Evolutionary conservation across 2,888 invertebrate species (phyloP).

Genomic region (Rhodophaea formosa): DNA sequence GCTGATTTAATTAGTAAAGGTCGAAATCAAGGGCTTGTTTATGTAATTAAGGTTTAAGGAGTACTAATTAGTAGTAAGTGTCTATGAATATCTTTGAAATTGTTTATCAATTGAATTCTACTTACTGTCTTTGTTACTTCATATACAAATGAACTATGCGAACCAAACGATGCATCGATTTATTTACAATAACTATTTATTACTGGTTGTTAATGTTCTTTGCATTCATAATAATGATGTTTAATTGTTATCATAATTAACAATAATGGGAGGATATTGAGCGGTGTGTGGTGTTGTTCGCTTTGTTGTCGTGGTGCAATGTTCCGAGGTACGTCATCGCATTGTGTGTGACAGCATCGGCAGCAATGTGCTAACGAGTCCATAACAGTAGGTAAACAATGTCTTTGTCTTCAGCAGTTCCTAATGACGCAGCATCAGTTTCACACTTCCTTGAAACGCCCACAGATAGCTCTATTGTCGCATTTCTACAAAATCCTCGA

Average conservation of each 20-base stretch:
- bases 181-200: neutral
- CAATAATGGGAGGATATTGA: slow-evolving; percentile 19
- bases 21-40: neutral
- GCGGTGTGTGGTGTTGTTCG: slow-evolving; percentile 16
- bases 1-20: neutral
- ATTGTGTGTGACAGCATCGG: slow-evolving; percentile 9
- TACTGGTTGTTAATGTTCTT: slow-evolving; percentile 2
- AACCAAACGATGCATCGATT: neutral
- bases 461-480: slow-evolving; percentile 25
- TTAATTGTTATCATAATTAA: slow-evolving; percentile 19
- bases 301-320: slow-evolving; percentile 13
- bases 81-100: neutral
- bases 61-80: neutral
- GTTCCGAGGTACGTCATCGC: slow-evolving; percentile 1
- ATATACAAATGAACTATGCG: neutral
- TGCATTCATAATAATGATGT: slow-evolving; percentile 19
- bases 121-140: neutral
- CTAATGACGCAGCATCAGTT: slow-evolving; percentile 41
- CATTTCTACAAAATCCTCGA: slow-evolving; percentile 18
- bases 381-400: slow-evolving; percentile 44
- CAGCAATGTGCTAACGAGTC: neutral
- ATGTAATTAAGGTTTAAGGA: neutral
- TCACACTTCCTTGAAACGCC: slow-evolving; percentile 38
- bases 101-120: slow-evolving; percentile 8
- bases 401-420: slow-evolving; percentile 53